Evolutionary conservation across 2,113 vertebrate species (phyloP), one percentile per base, ranked within the genome.

Genomic region (human): DNA sequence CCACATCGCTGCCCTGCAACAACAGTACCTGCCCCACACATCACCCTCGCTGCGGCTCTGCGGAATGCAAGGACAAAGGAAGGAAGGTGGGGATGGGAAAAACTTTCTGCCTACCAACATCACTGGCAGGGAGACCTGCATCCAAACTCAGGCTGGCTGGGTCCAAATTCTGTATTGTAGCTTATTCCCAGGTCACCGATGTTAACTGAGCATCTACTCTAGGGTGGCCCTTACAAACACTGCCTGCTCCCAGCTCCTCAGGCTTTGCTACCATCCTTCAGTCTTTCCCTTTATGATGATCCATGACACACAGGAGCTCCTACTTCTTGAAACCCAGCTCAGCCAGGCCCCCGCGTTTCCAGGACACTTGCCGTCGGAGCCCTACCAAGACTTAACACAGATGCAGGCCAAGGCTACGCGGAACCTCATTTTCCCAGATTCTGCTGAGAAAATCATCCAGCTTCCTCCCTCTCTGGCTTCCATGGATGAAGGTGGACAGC

Each of bases 1-100:
- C 8, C 43, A 1, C 12, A 0, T 48, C 45, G 32, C 48, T 2
- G 12, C 59, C 64, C 55, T 0, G 14, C 2, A 11, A 14, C 18
- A 2, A 4, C 8, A 14, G 23, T 9, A 5, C 45, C 66, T 22
- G 5, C 48, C 93, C 1, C 8, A 0, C 1, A 12, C 11, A 72
- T 10, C 61, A 73, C 59, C 72, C 16, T 70, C 72, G 6, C 2
- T 35, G 0, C 20, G 4, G 27, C 72, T 40, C 64, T 27, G 5
- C 1, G 2, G 11, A 27, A 57, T 22, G 0, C 16, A 55, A 45
- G 11, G 23, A 66, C 3, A 13, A 78, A 30, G 20, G 25, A n/a
- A 30, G 4, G 3, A 32, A 52, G 23, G 40, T 0, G 10, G 48
- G 59, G 38, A 38, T 2, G 17, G 5, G n/a, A 11, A 52, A 52